Percentiles rank a stretch among this genome's conserved stretches.
phyloP scores from a whole-genome alignment of 2,113 vertebrate species.

The Petrocephalus zakoni region DNA sequence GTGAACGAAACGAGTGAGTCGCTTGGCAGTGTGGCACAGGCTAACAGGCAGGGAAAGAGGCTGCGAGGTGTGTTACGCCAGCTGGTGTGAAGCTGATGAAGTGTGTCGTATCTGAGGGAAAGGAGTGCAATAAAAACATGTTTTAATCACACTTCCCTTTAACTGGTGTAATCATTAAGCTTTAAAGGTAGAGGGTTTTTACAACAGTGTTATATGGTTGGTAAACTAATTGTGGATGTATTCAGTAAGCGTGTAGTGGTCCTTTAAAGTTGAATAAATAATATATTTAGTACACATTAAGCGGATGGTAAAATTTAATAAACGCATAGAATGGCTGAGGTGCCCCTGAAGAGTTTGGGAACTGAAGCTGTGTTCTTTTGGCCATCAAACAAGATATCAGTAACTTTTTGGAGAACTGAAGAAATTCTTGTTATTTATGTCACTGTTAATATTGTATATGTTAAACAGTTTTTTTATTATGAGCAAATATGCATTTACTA shows the following conservation, averaged over 20 bases:
- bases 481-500: neutral
- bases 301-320: neutral
- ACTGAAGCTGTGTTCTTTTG: no score
- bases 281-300: neutral
- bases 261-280: neutral
- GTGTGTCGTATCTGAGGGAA: neutral
- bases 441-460: neutral
- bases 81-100: no score
- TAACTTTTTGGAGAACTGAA: no score
- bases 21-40: conserved; percentile 35
- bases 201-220: neutral
- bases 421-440: neutral
- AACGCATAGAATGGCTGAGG: neutral
- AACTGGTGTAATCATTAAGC: neutral
- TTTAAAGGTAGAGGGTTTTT: neutral
- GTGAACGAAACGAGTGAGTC: conserved; percentile 41
- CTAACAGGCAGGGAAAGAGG: conserved; percentile 21
- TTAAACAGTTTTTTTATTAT: neutral
- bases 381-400: no score
- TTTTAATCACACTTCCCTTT: neutral
- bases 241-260: neutral
- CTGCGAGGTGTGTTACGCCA: neutral
- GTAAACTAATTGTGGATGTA: neutral
- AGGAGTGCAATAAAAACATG: neutral
- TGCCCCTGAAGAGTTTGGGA: neutral